Conservation (phyloP, 2,888 invertebrate genomes). For the Hesperia comma region DNA sequence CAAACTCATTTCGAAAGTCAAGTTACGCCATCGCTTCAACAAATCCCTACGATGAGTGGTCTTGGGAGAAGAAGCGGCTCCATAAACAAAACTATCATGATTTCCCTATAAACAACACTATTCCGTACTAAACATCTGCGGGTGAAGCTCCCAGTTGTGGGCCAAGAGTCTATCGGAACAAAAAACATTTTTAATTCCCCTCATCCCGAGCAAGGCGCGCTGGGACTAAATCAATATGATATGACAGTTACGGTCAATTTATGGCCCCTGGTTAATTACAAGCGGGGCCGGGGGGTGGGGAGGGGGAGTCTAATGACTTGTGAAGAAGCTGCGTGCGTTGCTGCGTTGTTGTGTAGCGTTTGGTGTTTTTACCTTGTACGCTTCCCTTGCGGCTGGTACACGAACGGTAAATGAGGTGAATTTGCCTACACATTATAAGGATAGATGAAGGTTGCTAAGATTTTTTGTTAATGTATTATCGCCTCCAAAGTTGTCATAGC, state of each 20-base stretch:
- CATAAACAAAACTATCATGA: conserved; percentile 5
- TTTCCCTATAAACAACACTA: background rate
- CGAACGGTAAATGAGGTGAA: background rate
- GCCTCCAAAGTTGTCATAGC: too few relatives aligned
- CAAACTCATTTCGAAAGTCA: too few relatives aligned
- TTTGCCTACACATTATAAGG: background rate
- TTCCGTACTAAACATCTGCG: conserved; percentile 17
- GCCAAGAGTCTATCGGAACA: conserved; percentile 30
- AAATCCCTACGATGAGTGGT: too few relatives aligned
- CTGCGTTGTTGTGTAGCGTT: conserved; percentile 27
- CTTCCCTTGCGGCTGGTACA: background rate
- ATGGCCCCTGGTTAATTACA: conserved; percentile 83
- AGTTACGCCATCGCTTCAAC: too few relatives aligned
- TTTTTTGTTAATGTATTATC: too few relatives aligned
- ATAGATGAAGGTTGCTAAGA: too few relatives aligned
- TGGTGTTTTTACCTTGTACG: conserved; percentile 9
- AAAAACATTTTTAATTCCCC: conserved; percentile 46
- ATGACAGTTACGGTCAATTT: conserved; percentile 84
- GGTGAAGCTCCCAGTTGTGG: conserved; percentile 10
- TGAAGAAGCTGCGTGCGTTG: conserved; percentile 69
- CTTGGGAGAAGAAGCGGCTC: too few relatives aligned
- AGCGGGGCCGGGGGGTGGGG: conserved; percentile 57
- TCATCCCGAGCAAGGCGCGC: conserved; percentile 54
- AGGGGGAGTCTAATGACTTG: conserved; percentile 76
- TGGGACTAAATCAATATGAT: conserved; percentile 84